Base-by-base conservation (phyloP, 2,888 invertebrate species). In the Lasiommata megera region DNA sequence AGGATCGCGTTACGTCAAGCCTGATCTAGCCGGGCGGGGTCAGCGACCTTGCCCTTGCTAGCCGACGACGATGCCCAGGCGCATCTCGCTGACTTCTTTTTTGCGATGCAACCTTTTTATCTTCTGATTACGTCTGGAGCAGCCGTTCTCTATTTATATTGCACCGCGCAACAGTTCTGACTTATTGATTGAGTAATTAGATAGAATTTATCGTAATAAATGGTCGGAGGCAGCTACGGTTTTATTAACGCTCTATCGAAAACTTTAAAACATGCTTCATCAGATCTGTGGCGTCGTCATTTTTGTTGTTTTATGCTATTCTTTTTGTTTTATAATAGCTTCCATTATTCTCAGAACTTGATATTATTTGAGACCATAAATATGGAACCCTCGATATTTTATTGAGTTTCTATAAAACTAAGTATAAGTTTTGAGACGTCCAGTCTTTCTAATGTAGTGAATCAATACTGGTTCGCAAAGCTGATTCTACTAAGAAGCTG, bases 1-100 rank as follows among this genome's bases (percentile, higher is more conserved):
- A 37, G 52, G 37, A 41, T 50, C 53, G 43, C 54, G 43, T 58
- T 55, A 54, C 56, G 58, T 61, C 61, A 61, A 50, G 55, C 43
- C 59, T 57, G 63, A 58, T 61, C 66, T 62, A 61, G 66, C 51
- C 59, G 46, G 43, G 31, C 43, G 38, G 56, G 63, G 63, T 61
- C 63, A 55, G 48, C 48, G 56, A 59, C 61, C 65, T 46, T 41
- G 43, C 56, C 57, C 64, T 60, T 53, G 60, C 57, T 60, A 3
- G 23, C 17, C 17, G 16, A 41, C 60, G 23, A 41, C 17, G 16
- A 41, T 61, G 64, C 61, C 62, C 57, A 55, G 38, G 66, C 64
- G 62, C 59, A 61, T 56, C 60, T 58, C 44, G 52, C 36, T 48
- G 16, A 40, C 44, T 36, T 23, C 29, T 46, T 66, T 60, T 66